Evolutionary conservation across 2,797 vertebrate species (phyloP).

Genomic region (Clarias laeviceps): DNA sequence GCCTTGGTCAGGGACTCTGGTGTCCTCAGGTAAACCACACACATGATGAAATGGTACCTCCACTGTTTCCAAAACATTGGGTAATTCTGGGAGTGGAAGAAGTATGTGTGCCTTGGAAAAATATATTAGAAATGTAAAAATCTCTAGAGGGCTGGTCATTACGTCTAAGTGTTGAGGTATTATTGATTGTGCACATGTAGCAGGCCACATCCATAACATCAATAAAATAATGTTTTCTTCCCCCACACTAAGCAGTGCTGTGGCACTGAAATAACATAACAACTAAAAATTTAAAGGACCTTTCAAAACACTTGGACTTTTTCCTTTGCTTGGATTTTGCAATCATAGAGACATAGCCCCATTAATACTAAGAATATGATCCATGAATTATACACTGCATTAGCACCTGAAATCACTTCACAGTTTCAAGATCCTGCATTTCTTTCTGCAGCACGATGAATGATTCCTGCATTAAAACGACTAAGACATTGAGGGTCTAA

Average conservation of each 20-base stretch:
- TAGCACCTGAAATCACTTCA: not conserved
- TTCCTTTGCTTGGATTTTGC: not conserved
- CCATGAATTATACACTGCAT: not conserved
- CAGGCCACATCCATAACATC: not conserved
- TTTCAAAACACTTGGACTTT: not conserved
- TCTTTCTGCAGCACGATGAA: not conserved
- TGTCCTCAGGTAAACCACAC: conserved; percentile 14
- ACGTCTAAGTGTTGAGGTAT: not conserved
- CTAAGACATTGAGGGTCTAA: not conserved
- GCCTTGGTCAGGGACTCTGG: not conserved
- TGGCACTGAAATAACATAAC: not conserved
- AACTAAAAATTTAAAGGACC: not conserved
- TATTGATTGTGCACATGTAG: not conserved
- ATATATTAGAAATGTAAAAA: conserved; percentile 7
- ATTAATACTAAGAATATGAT: not conserved
- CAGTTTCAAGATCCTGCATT: not conserved
- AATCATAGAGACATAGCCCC: not conserved
- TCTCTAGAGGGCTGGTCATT: not conserved
- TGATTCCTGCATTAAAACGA: not conserved
- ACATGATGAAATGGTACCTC: not conserved
- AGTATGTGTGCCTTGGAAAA: not conserved
- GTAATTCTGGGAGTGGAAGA: not conserved
- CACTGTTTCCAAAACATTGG: conserved; percentile 8
- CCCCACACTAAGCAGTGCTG: not conserved
- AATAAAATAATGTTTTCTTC: not conserved